These are phyloP conservation scores for Chionomys nivalis DNA, from an alignment of 2,113 vertebrate genomes.

Conservation along the genomic window DNA sequence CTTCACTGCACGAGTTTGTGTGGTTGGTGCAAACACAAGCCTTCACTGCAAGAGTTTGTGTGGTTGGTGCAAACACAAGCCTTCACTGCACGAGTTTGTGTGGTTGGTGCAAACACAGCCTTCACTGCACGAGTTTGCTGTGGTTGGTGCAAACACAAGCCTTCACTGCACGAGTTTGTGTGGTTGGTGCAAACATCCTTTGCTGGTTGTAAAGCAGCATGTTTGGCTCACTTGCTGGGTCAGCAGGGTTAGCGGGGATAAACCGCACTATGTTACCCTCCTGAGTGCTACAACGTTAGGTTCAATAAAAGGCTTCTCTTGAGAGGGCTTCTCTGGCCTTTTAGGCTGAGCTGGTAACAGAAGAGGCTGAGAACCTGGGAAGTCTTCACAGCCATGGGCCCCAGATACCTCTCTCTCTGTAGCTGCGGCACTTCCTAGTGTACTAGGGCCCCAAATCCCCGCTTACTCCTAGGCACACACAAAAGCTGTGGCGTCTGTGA, in stretches of 20 bases:
- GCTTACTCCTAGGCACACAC: too few species aligned
- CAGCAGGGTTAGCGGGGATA: neutral
- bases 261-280: neutral
- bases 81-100: neutral
- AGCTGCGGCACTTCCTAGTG: neutral
- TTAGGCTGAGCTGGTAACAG: neutral
- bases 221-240: neutral
- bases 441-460: neutral
- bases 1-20: neutral
- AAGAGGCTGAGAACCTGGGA: neutral
- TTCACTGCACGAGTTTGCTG: neutral
- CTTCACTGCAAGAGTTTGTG: neutral
- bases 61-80: neutral
- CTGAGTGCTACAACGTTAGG: too few species aligned
- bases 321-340: neutral
- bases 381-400: neutral
- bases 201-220: neutral
- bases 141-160: too few species aligned
- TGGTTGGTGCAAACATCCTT: neutral
- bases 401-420: neutral
- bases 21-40: neutral
- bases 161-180: neutral
- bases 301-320: neutral
- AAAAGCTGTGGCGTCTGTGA: neutral
- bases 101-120: neutral